Evolutionary conservation across 2,797 vertebrate species (phyloP).

Genomic region (Syndactyla subalaris): DNA sequence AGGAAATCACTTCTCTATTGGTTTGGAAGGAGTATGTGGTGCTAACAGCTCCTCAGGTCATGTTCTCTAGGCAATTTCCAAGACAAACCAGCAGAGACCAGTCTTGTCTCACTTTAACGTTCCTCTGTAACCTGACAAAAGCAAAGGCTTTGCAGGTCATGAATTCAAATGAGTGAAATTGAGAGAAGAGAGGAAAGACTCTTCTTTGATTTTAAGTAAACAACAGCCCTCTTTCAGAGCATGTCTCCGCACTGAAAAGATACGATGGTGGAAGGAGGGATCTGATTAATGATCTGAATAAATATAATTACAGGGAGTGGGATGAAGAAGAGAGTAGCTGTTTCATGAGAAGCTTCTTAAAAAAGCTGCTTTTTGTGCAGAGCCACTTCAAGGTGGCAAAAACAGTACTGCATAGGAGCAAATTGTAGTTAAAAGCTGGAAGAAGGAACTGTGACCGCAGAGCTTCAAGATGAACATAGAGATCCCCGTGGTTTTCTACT

Average conservation of each 20-base stretch:
- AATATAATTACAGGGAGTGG: not conserved
- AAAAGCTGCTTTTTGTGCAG: not conserved
- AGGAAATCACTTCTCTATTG: not conserved
- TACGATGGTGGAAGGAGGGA: not conserved
- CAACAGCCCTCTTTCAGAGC: not conserved
- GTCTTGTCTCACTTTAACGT: not conserved
- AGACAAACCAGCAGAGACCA: constrained; percentile 60
- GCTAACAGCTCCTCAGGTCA: not conserved
- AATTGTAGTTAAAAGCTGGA: not conserved
- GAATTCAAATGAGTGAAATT: not conserved
- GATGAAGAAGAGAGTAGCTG: not conserved
- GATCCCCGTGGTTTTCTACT: not conserved
- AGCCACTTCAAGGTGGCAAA: not conserved
- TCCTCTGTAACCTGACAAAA: not conserved
- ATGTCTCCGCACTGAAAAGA: not conserved
- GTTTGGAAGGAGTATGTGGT: not conserved
- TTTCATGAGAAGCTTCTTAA: not conserved
- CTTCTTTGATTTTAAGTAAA: not conserved
- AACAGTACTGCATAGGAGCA: not conserved
- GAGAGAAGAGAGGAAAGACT: not conserved
- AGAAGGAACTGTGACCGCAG: not conserved
- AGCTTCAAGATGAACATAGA: not conserved
- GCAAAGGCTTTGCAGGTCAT: not conserved
- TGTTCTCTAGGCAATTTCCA: not conserved
- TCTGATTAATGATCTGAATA: not conserved